Evolutionary conservation across 2,888 invertebrate genomes (phyloP).

Genomic region (Drosophila lacicola): DNA sequence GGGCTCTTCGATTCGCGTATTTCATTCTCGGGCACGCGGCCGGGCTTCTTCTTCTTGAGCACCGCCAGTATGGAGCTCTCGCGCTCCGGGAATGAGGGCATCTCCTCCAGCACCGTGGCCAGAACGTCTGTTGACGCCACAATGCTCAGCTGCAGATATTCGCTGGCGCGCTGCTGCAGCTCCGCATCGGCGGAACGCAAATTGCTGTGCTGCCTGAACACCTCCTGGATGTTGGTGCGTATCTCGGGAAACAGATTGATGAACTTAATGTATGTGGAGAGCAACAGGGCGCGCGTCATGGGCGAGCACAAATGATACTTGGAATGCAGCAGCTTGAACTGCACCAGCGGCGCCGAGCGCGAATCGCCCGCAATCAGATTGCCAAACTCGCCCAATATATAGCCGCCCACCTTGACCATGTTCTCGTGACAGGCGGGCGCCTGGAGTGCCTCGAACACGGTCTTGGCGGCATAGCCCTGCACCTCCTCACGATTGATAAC

Average conservation of each 20-base stretch:
- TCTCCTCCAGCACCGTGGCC: slow-evolving; percentile 99
- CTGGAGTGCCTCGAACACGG: slow-evolving; percentile 99
- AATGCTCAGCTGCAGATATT: slow-evolving; percentile 98
- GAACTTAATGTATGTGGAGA: slow-evolving; percentile 99
- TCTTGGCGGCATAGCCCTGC: slow-evolving; percentile 99
- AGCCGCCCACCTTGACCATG: slow-evolving; percentile 99
- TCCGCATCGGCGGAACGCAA: slow-evolving; percentile 99
- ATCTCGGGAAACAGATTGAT: slow-evolving; percentile 99
- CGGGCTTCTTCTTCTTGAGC: slow-evolving; percentile 99
- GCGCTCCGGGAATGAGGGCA: slow-evolving; percentile 99
- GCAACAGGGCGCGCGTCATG: slow-evolving; percentile 96
- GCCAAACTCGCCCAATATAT: slow-evolving; percentile 99
- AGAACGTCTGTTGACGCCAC: slow-evolving; percentile 98
- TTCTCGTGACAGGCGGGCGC: slow-evolving; percentile 99
- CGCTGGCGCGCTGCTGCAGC: slow-evolving; percentile 98
- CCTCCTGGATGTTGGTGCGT: slow-evolving; percentile 96
- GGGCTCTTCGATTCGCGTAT: slow-evolving; percentile 94
- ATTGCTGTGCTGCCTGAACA: slow-evolving; percentile 97
- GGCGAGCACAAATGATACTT: slow-evolving; percentile 99
- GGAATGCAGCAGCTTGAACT: slow-evolving; percentile 99
- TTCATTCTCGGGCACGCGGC: slow-evolving; percentile 95
- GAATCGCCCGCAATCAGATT: slow-evolving; percentile 99
- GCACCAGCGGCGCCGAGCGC: slow-evolving; percentile 97
- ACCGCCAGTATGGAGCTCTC: slow-evolving; percentile 99
- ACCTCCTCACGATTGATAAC: slow-evolving; percentile 99